Evolutionary conservation across 2,797 vertebrate genomes (phyloP).

Genomic region (Trachurus trachurus): DNA sequence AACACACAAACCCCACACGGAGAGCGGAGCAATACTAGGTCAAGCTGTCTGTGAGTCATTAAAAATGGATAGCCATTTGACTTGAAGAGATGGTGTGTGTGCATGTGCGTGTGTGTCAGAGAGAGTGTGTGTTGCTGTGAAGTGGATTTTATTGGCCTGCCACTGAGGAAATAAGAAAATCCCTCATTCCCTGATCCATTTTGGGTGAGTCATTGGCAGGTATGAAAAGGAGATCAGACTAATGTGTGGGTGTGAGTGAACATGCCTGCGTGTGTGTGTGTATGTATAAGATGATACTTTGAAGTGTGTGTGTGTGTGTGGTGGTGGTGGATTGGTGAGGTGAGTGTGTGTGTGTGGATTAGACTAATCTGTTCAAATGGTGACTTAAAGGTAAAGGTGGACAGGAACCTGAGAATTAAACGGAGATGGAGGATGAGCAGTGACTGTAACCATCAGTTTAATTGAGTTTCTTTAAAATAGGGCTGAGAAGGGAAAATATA

Average conservation of each 20-base stretch:
- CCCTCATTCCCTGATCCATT: conserved; percentile 72
- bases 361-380: conserved; percentile 58
- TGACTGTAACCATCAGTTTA: conserved; percentile 4
- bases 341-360: conserved; percentile 46
- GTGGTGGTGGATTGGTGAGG: conserved; percentile 1
- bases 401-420: conserved; percentile 51
- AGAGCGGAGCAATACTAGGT: conserved; percentile 68
- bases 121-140: conserved; percentile 31
- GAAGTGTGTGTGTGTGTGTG: conserved; percentile 20
- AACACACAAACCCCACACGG: conserved; percentile 40
- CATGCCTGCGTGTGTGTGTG: conserved; percentile 5
- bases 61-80: conserved; percentile 77
- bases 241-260: conserved; percentile 40
- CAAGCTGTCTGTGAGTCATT: conserved; percentile 74
- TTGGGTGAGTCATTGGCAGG: conserved; percentile 68
- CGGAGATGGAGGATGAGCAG: conserved; percentile 29
- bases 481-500: not conserved
- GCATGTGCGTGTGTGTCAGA: conserved; percentile 6
- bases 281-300: conserved; percentile 29
- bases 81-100: conserved; percentile 39
- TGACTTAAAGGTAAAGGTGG: conserved; percentile 44
- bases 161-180: conserved; percentile 69
- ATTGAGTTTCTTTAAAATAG: conserved; percentile 18
- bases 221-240: conserved; percentile 69
- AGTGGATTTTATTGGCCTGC: conserved; percentile 46